Base-by-base conservation (phyloP, 2,888 invertebrate species). In the Globia sparganii region DNA sequence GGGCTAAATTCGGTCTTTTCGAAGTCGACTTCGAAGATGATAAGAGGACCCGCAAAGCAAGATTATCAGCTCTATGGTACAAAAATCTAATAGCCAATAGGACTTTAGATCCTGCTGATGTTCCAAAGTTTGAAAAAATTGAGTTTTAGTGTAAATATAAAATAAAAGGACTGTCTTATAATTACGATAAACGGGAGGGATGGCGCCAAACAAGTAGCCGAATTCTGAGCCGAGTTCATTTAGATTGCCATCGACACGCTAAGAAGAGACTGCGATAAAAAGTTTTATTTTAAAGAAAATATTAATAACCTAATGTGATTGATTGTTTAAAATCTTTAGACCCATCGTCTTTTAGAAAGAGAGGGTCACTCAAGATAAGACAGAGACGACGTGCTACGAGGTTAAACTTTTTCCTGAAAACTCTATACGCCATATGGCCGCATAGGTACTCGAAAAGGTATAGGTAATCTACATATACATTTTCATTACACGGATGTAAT, bases 1-100 rank as follows among this genome's bases (percentile, higher is more conserved):
- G 95, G 1, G 77, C 91, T 2, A 95, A 94, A 81, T 95, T 95
- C 66, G 95, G 95, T 11, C 91, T 95, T 3, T 95, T 95, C 61
- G 93, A 95, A 88, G 94, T 94, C 0, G 92, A 95, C 80, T 94
- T 90, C 61, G 84, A 92, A 2, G 92, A 93, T 58, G 90, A 91
- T 0, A 80, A 89, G 34, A 91, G 91, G 64, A 89, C 87, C 0
- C 89, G 95, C 18, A 91, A 75, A 69, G 88, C 94, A 3, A 90
- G 92, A 70, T 58, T 86, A 0, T 95, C 95, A 0, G 95, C 94
- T 0, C 71, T 93, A 11, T 95, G 95, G 95, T 95, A 91, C 75
- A 90, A 87, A 31, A 83, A 92, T 15, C 78, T 95, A 3, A 79
- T 92, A 9, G 78, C 83, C 8, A 92, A 88, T 0, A 93, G 93